Conservation (phyloP, 2,797 vertebrate species). For the Kryptopterus vitreolus region DNA sequence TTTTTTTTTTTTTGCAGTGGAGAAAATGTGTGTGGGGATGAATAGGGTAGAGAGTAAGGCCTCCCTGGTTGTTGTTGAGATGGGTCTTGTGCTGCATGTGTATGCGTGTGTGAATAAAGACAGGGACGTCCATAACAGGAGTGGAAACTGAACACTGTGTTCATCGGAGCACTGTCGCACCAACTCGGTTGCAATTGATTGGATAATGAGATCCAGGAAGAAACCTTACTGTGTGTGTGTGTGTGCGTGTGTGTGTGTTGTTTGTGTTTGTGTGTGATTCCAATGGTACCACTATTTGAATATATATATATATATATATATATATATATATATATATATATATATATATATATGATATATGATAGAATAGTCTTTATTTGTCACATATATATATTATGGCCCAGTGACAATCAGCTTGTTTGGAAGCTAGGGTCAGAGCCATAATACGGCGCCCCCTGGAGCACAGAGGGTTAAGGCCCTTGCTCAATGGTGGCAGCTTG, state of each 20-base stretch:
- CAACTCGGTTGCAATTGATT: slow-evolving; percentile 67
- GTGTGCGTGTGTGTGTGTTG: slow-evolving; percentile 15
- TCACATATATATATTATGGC: too few species aligned
- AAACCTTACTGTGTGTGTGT: slow-evolving; percentile 42
- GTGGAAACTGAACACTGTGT: slow-evolving; percentile 75
- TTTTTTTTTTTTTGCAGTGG: slow-evolving; percentile 39
- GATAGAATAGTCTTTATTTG: too few species aligned
- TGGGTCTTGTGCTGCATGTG: slow-evolving; percentile 44
- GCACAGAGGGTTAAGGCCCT: too few species aligned
- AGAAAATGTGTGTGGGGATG: slow-evolving; percentile 41
- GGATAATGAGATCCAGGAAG: slow-evolving; percentile 72
- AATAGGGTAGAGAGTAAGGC: slow-evolving; percentile 44
- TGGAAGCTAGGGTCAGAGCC: too few species aligned
- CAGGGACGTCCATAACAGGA: slow-evolving; percentile 74
- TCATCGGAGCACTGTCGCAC: slow-evolving; percentile 66
- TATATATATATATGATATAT: too few species aligned
- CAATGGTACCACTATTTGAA: too few species aligned
- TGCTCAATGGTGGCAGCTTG: too few species aligned
- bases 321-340: too few species aligned
- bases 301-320: too few species aligned
- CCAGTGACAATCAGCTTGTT: too few species aligned
- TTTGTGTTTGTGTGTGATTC: slow-evolving; percentile 25
- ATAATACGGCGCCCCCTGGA: too few species aligned
- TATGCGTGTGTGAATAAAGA: slow-evolving; percentile 47
- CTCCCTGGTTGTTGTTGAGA: slow-evolving; percentile 45